Conservation (phyloP, 1,140 invertebrate genomes). For the Chironomus tepperi region DNA sequence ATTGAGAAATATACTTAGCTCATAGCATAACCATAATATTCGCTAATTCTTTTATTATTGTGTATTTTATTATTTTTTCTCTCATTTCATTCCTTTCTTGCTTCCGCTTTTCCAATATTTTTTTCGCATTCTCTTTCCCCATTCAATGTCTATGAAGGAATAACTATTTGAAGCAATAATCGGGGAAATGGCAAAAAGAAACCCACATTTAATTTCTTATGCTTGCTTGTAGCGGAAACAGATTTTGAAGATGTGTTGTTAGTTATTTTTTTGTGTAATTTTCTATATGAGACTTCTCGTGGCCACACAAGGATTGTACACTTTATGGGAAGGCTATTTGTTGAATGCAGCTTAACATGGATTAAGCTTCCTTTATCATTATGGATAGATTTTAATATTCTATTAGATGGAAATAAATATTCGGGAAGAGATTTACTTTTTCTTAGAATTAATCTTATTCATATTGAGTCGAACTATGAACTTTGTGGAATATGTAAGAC, state of each 20-base stretch:
- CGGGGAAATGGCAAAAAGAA: background rate
- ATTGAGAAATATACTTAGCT: slow-evolving; percentile 2
- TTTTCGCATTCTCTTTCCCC: too few species aligned
- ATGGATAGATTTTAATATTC: too few species aligned
- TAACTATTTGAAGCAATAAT: slow-evolving; percentile 9
- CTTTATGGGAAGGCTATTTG: background rate
- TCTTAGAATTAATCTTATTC: too few species aligned
- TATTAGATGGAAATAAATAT: too few species aligned
- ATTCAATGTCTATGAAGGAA: background rate
- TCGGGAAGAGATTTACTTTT: too few species aligned
- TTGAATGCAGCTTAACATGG: too few species aligned
- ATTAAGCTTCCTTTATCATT: too few species aligned
- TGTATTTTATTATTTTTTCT: too few species aligned
- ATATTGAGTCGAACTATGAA: too few species aligned
- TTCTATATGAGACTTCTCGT: background rate
- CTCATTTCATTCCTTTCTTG: background rate
- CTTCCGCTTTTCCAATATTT: background rate
- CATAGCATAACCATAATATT: slow-evolving; percentile 9
- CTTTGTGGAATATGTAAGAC: too few species aligned
- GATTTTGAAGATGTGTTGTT: background rate
- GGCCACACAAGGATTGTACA: background rate
- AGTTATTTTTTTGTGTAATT: background rate
- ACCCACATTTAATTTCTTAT: background rate
- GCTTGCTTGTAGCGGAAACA: background rate
- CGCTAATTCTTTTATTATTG: slow-evolving; percentile 8